Evolutionary conservation across 2,113 vertebrate species (phyloP).

Genomic region (Pseudopipra pipra): DNA sequence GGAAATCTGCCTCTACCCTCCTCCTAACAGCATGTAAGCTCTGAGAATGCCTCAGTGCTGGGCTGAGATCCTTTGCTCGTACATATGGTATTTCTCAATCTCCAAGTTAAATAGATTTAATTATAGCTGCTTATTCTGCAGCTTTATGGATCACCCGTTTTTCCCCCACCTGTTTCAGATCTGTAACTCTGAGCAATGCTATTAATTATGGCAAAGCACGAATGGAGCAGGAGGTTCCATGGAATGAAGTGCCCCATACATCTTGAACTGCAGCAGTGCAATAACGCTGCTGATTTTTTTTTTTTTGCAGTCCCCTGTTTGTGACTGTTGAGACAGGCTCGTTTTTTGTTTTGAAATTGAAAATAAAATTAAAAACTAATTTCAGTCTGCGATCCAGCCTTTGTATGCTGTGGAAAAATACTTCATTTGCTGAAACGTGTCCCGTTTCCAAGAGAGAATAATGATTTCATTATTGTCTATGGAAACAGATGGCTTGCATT

Average conservation of each 20-base stretch:
- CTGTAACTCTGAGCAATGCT: constrained; percentile 44
- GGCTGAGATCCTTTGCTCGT: background rate
- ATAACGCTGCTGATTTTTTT: background rate
- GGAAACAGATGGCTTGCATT: constrained; percentile 61
- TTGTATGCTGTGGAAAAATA: constrained; percentile 42
- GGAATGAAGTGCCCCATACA: background rate
- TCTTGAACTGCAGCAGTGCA: background rate
- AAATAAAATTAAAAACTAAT: constrained; percentile 38
- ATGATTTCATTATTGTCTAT: constrained; percentile 71
- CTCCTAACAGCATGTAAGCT: constrained; percentile 23
- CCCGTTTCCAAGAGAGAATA: constrained; percentile 60
- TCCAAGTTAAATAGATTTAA: constrained; percentile 52
- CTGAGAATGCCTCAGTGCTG: background rate
- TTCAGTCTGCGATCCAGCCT: background rate
- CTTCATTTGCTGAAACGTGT: constrained; percentile 35
- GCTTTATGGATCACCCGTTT: constrained; percentile 42
- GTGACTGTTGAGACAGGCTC: background rate
- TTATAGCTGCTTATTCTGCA: constrained; percentile 53
- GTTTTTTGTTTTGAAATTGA: background rate
- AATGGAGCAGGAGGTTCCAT: constrained; percentile 10
- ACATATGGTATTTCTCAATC: constrained; percentile 52
- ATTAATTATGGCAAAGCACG: constrained; percentile 41
- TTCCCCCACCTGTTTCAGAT: constrained; percentile 60
- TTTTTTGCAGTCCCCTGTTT: background rate
- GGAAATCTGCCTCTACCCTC: constrained; percentile 40